These are phyloP conservation scores for Lytechinus pictus DNA, from an alignment of 35 echinoderm and acorn worm genomes.

Conservation along the genomic window DNA sequence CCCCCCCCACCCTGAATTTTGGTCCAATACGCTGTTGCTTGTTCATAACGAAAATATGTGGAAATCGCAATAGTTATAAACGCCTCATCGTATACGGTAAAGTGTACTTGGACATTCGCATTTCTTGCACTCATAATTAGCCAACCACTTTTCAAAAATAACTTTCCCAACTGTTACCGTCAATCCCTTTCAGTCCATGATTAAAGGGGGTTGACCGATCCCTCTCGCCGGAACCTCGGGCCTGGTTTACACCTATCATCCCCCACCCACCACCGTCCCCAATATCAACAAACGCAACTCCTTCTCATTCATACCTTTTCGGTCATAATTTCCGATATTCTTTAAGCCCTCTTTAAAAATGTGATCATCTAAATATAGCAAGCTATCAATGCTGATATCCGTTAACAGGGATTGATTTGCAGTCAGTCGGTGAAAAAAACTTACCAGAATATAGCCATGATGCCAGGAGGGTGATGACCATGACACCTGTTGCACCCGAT, in stretches of 20 bases:
- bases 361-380: not conserved
- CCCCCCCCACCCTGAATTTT: no score
- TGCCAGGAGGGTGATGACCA: not conserved
- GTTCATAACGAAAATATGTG: no score
- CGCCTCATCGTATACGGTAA: no score
- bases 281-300: not conserved
- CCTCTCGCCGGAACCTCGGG: not conserved
- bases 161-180: not conserved
- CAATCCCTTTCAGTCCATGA: not conserved
- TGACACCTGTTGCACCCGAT: not conserved
- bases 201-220: not conserved
- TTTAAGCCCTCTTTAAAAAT: not conserved
- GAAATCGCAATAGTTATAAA: no score
- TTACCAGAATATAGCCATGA: not conserved
- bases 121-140: no score
- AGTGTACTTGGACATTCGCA: no score
- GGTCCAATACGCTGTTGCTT: no score
- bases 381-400: not conserved
- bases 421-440: not conserved
- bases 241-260: not conserved
- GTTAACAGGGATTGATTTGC: not conserved
- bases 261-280: not conserved
- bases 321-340: not conserved
- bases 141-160: no score
- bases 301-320: not conserved